Evolutionary conservation across 1,140 invertebrate species (phyloP), one percentile per base, ranked within the genome.

Genomic region (Cecropterus lyciades): DNA sequence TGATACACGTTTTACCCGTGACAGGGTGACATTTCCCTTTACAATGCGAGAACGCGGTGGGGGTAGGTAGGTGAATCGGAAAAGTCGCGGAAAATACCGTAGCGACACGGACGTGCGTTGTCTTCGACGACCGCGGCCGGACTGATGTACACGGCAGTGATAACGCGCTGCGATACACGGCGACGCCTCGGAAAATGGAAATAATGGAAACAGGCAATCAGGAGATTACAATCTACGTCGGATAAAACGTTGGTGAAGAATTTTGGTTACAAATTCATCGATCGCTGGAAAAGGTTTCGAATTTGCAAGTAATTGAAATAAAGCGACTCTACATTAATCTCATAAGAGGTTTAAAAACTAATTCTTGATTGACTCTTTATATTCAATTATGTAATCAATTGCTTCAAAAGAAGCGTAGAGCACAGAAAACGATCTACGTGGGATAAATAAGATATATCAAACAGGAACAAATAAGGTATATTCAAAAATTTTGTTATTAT

Each of bases 141-240:
- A 90, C 86, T 89, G 85, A 80, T 77, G 82, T 67, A 70, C 75
- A 48, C 45, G 60, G 55, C 63, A 74, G 72, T 85, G 84, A 89
- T 87, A 89, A 89, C 83, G 73, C 62, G n/a, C 69, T 67, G 77
- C 80, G 76, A 71, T 74, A 78, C 65, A 57, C 43, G 37, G 48
- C 43, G 64, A 64, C 51, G 40, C 64, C 24, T 71, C 53, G 78
- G 82, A 82, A 87, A 85, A 85, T 83, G 79, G 73, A 86, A 90
- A 88, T 82, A 90, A 85, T 87, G 80, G 70, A 87, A 87, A 87
- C 66, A 69, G 24, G 55, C 40, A 27, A 43, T 43, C 40, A 27
- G 13, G 17, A 20, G 56, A 46, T 57, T 30, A 48, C 24, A 48
- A 37, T 37, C 33, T 33, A 53, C 43, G 46, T 24, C 20, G 11